Base-by-base conservation (phyloP, 2,888 invertebrate genomes). In the Pseudoips prasinana region DNA sequence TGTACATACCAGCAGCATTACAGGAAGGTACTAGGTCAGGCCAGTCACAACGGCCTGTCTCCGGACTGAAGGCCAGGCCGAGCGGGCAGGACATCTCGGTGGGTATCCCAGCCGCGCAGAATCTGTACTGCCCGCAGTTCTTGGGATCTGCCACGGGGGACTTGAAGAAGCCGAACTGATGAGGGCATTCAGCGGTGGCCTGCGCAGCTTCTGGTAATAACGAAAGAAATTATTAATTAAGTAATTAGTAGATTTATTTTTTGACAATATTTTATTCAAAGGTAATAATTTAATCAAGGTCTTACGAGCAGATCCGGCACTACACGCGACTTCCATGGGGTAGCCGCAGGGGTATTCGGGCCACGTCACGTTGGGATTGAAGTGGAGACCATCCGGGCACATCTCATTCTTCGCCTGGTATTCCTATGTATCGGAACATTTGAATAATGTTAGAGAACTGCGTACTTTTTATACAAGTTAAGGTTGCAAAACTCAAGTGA, bases 331-430 rank as follows among this genome's bases (percentile, higher is more conserved):
- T 44, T 96, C 95, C 44, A 92, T 91, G 10, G 95, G 95, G 74
- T 95, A 96, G 39, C 93, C 92, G 56, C 96, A 96, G 2, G 95
- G 95, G 64, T 92, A 95, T 8, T 90, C 87, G 8, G 92, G 92
- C 60, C 90, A 87, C 2, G 90, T 83, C 0, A 89, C 86, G 5
- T 91, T 91, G 1, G 92, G 91, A 63, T 95, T 93, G 78, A 92
- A 96, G 22, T 94, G 87, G 9, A 96, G 85, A 5, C 96, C 96
- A 60, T 96, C 95, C 0, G 94, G 94, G 55, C 96, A 96, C 3
- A 91, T 64, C 67, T 92, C 92, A 58, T 93, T 90, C 55, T 90
- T 89, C 0, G 92, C 87, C 0, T 90, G 81, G 10, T 93, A 94
- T 49, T 94, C 90, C 64, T 73, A 42, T 1, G 1, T 26, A n/a